Base-by-base conservation (phyloP, 2,797 vertebrate species). In the Sebastiscus tertius region DNA sequence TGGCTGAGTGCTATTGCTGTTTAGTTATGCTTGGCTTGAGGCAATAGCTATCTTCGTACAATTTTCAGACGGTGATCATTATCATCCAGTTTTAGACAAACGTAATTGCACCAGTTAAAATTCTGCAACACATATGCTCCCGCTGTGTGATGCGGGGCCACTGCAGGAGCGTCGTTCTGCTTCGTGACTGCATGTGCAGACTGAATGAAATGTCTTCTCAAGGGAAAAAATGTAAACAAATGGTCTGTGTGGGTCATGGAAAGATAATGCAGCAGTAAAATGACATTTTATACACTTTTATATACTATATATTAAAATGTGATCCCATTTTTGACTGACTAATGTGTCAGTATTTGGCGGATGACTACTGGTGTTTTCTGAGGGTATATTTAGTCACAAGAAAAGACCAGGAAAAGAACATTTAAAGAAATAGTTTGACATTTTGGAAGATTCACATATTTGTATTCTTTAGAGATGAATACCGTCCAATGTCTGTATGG, bases 11-110 rank as follows among this genome's bases (percentile, higher is more conserved):
- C 77, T 88, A 87, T 84, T 77, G 75, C 91, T 89, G 82, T 89
- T 91, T 88, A 88, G 89, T 92, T 92, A 88, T 87, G 87, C 92
- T 91, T 90, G 88, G 90, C 93, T 88, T 77, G 78, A 91, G 91
- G 93, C 93, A 77, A 85, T 84, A 77, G 82, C 92, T 79, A 79
- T 92, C 87, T 89, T 85, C 91, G 83, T 80, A 88, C 87, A 79
- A 82, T 91, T 89, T 91, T 91, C 88, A 91, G 85, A 88, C 77
- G 13, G 77, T 49, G 91, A 92, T 94, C 88, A 92, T 94, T 92
- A 94, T 92, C 92, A 72, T 81, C 81, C 72, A 64, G 65, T 81
- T 93, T 88, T 84, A 86, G 87, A 92, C 80, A 77, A 88, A 82
- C 73, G 77, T 91, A 93, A 92, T 92, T 93, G 89, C 88, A 84